Conservation (phyloP, 2,888 invertebrate genomes). For the Hydraecia micacea region DNA sequence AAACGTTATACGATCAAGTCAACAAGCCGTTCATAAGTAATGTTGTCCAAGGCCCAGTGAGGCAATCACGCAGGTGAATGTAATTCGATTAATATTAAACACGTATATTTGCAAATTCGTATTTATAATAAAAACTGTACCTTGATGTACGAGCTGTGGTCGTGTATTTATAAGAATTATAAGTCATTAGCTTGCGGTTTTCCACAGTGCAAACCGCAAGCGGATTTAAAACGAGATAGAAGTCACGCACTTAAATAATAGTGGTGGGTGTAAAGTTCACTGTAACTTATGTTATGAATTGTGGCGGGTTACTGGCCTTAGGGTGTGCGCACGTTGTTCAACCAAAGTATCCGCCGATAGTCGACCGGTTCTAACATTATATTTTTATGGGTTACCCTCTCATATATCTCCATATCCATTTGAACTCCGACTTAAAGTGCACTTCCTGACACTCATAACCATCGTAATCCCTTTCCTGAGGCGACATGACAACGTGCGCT, state of each 20-base stretch:
- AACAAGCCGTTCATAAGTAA: conserved; percentile 47
- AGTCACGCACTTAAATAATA: conserved; percentile 38
- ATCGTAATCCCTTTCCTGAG: conserved; percentile 33
- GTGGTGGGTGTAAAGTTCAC: conserved; percentile 18
- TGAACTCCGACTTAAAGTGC: conserved; percentile 35
- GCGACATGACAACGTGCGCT: conserved; percentile 39
- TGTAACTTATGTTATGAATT: conserved; percentile 17
- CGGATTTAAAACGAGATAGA: conserved; percentile 33
- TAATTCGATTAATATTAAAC: conserved; percentile 54
- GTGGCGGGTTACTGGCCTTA: conserved; percentile 13
- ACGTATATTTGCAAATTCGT: conserved; percentile 50
- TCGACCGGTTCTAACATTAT: not conserved
- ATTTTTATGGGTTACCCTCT: not conserved
- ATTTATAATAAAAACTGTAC: conserved; percentile 47
- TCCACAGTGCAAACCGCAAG: conserved; percentile 18
- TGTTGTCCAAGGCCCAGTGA: conserved; percentile 55
- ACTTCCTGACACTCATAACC: conserved; percentile 31
- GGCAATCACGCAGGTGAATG: conserved; percentile 56
- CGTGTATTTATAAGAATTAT: conserved; percentile 38
- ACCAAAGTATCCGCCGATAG: not conserved
- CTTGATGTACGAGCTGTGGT: conserved; percentile 8
- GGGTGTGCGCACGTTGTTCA: not conserved
- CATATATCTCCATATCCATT: conserved; percentile 25
- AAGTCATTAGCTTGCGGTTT: conserved; percentile 34
- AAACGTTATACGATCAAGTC: conserved; percentile 49